Base-by-base conservation (phyloP, 2,888 invertebrate genomes). In the Hoplodrina blanda region DNA sequence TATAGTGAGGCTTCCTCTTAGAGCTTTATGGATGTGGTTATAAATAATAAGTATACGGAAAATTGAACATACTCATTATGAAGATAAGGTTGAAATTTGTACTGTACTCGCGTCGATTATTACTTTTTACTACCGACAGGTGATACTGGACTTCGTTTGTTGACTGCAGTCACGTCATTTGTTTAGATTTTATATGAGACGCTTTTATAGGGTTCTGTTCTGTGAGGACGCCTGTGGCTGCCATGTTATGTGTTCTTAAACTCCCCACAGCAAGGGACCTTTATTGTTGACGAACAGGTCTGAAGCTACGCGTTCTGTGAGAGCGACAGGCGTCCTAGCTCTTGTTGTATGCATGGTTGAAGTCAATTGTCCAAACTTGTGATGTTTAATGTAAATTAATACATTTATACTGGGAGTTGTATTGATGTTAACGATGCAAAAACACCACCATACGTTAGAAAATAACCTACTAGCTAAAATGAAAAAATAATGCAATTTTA, bases 1-100 rank as follows among this genome's bases (percentile, higher is more conserved):
- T 95, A 94, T 94, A 95, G 95, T 87, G 95, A 95, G 95, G 95
- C 95, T 95, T 95, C 95, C 95, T 94, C 92, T 92, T 94, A 94
- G 93, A 94, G 94, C 94, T 94, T 94, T 94, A 94, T 93, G 93
- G 90, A 93, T 91, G 93, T 93, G 95, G 92, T 93, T 92, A 91
- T 91, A 84, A 83, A 83, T 83, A 82, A 85, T 89, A 93, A 93
- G 95, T 95, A 94, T 94, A 94, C 94, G 95, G 93, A 91, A 93
- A 93, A 90, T 90, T 91, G 90, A 93, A 92, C 94, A 94, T 95
- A 95, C 95, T 95, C 95, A 94, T 91, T 94, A 91, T 90, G 85
- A 88, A 81, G 79, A 82, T 89, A 92, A 93, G 91, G 88, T 91
- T 90, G 85, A 89, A 88, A 91, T 91, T 92, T 89, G 90, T 90